These are phyloP conservation scores for Ips typographus DNA, from an alignment of 1,140 invertebrate species.

Conservation along the genomic window DNA sequence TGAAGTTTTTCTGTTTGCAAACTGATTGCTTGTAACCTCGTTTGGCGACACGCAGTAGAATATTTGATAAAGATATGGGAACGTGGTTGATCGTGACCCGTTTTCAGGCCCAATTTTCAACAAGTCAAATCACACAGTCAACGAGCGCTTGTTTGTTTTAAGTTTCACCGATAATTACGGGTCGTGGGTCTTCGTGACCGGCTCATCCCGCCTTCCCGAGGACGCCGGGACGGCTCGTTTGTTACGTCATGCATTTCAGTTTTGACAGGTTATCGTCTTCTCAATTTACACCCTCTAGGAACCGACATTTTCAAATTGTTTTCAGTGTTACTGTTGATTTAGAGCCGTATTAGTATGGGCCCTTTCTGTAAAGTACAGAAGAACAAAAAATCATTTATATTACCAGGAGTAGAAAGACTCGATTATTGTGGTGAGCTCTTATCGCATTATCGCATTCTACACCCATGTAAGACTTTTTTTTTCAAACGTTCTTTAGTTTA, in stretches of 20 bases:
- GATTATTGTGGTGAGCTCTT: no score
- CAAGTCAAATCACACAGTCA: constrained; percentile 43
- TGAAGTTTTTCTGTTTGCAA: no score
- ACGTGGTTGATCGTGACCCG: constrained; percentile 7
- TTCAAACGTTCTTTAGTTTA: no score
- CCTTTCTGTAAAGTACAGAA: no score
- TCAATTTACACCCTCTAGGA: neutral
- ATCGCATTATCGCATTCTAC: no score
- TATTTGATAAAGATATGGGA: neutral
- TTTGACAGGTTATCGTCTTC: neutral
- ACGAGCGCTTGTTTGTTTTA: constrained; percentile 51
- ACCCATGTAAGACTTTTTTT: no score
- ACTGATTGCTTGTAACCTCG: no score
- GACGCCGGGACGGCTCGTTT: neutral
- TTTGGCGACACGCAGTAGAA: neutral
- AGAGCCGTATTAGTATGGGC: no score
- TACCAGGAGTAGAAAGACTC: no score
- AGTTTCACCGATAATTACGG: constrained; percentile 50
- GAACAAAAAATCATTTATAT: no score
- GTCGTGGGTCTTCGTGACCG: constrained; percentile 35
- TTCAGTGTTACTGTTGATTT: no score
- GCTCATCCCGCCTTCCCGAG: constrained; percentile 2
- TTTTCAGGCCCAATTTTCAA: constrained; percentile 34
- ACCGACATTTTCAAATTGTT: no score
- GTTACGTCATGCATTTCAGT: neutral